Percentiles rank a stretch among this genome's conserved stretches.
phyloP scores from a whole-genome alignment of 2,888 invertebrate species.

The Torymus aiolomorphi region DNA sequence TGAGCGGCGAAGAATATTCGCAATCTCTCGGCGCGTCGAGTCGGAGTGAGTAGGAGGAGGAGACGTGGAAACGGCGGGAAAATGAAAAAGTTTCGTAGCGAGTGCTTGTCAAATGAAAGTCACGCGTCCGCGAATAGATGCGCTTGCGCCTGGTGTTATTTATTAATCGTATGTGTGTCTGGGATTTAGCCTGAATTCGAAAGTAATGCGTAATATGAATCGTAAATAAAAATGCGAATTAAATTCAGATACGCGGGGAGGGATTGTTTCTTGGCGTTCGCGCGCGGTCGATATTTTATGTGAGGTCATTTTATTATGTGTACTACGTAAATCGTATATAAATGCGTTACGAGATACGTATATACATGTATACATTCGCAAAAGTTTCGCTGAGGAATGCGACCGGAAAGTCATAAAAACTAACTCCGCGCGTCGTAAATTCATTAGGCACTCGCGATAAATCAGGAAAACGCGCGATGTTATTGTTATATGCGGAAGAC shows the following conservation, averaged over 20 bases:
- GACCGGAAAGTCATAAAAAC: background rate
- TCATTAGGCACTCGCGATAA: background rate
- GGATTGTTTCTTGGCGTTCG: too few species aligned
- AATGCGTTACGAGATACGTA: too few species aligned
- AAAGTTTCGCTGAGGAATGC: background rate
- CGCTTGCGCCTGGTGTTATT: background rate
- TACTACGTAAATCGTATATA: too few species aligned
- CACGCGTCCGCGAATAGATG: background rate
- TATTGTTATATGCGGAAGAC: too few species aligned
- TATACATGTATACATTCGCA: too few species aligned
- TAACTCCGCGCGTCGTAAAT: background rate
- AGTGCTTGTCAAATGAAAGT: slow-evolving; percentile 6
- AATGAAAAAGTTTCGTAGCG: slow-evolving; percentile 26
- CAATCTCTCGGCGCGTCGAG: slow-evolving; percentile 29
- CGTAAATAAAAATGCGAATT: too few species aligned
- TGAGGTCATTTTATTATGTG: too few species aligned
- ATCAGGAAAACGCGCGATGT: too few species aligned
- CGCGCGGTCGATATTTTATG: too few species aligned
- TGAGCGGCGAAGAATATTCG: background rate
- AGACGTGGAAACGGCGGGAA: slow-evolving; percentile 24
- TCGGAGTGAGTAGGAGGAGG: background rate
- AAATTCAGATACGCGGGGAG: too few species aligned
- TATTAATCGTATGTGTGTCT: background rate
- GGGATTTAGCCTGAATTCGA: too few species aligned
- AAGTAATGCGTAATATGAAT: too few species aligned